phyloP scores from a whole-genome alignment of 2,797 vertebrate species.

The Onychomys arenicola region DNA sequence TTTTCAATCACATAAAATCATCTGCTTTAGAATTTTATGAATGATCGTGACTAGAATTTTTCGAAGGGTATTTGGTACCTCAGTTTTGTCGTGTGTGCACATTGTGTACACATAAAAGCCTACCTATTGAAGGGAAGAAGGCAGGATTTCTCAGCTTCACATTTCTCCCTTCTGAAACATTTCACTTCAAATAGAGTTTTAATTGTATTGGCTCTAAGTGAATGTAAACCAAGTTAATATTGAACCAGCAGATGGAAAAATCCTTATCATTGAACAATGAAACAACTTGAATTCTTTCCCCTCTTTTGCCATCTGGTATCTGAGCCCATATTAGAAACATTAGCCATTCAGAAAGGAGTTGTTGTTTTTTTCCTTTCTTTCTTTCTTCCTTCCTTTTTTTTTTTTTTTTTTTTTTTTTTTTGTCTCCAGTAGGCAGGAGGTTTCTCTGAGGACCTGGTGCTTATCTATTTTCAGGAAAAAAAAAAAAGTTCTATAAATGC shows the following conservation, averaged over 20 bases:
- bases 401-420: neutral
- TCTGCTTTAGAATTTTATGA: slow-evolving; percentile 34
- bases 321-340: slow-evolving; percentile 79
- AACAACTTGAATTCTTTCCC: slow-evolving; percentile 68
- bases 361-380: neutral
- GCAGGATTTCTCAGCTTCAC: slow-evolving; percentile 25
- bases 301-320: slow-evolving; percentile 83
- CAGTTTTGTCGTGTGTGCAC: neutral
- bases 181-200: slow-evolving; percentile 82
- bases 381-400: too few species aligned
- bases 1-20: slow-evolving; percentile 18
- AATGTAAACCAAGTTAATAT: slow-evolving; percentile 88
- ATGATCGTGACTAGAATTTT: neutral
- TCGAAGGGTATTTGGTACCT: slow-evolving; percentile 34
- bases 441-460: slow-evolving; percentile 73
- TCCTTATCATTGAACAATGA: slow-evolving; percentile 86
- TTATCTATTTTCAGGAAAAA: slow-evolving; percentile 75
- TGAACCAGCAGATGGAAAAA: slow-evolving; percentile 87
- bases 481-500: slow-evolving; percentile 65
- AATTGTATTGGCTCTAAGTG: slow-evolving; percentile 84
- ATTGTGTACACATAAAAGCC: slow-evolving; percentile 8
- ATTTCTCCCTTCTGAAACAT: slow-evolving; percentile 68
- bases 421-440: slow-evolving; percentile 22
- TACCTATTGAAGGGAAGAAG: neutral
- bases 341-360: slow-evolving; percentile 74